Conservation (phyloP, 1,140 invertebrate genomes). For the Drosophila mayri region DNA sequence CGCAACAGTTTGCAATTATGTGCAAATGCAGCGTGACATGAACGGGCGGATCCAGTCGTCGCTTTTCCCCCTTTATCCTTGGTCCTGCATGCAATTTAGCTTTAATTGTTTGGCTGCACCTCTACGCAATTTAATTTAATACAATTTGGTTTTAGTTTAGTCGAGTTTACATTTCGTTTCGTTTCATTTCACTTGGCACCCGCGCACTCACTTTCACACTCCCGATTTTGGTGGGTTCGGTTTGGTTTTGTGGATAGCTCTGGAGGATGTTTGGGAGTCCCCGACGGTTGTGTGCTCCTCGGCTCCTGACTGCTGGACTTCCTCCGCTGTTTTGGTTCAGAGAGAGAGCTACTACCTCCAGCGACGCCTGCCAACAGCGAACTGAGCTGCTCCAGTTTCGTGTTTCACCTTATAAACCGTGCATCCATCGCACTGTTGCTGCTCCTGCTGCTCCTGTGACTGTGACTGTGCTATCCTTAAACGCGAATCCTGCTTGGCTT, state of each 20-base stretch:
- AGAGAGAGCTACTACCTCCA: slow-evolving; percentile 62
- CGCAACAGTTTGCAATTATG: slow-evolving; percentile 83
- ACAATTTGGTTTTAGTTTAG: slow-evolving; percentile 53
- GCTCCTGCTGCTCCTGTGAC: slow-evolving; percentile 23
- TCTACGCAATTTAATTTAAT: slow-evolving; percentile 49
- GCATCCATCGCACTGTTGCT: slow-evolving; percentile 48
- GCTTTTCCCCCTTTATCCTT: neutral
- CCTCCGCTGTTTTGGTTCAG: slow-evolving; percentile 24
- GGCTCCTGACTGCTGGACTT: slow-evolving; percentile 18
- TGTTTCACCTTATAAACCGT: slow-evolving; percentile 75
- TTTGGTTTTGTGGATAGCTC: neutral
- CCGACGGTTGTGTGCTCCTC: slow-evolving; percentile 17
- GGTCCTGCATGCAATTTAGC: slow-evolving; percentile 42
- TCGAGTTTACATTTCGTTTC: slow-evolving; percentile 25
- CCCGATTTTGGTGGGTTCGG: slow-evolving; percentile 10
- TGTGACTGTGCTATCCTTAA: slow-evolving; percentile 66
- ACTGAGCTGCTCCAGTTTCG: slow-evolving; percentile 81
- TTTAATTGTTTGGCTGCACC: slow-evolving; percentile 58
- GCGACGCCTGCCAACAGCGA: slow-evolving; percentile 80
- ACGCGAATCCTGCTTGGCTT: slow-evolving; percentile 64
- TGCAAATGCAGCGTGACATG: slow-evolving; percentile 61
- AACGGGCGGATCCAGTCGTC: slow-evolving; percentile 20
- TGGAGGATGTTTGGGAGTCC: slow-evolving; percentile 20
- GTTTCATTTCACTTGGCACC: slow-evolving; percentile 25
- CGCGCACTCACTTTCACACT: slow-evolving; percentile 46